Evolutionary conservation across 2,888 invertebrate genomes (phyloP), one percentile per base, ranked within the genome.

Genomic region (Orchestes rusci): DNA sequence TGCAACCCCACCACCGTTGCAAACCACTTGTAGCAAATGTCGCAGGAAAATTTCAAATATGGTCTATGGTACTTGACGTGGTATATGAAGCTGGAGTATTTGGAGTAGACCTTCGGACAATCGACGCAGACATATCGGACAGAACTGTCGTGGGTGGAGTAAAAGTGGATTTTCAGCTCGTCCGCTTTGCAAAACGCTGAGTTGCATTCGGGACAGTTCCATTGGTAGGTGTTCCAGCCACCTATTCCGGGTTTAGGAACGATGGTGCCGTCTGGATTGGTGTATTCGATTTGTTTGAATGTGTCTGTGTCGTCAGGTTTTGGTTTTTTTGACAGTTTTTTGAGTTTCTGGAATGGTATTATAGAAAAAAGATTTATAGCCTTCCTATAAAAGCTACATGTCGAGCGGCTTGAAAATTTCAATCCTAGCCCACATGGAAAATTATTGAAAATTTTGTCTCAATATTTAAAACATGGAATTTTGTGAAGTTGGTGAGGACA

Each of bases 71-170:
- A 71, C 43, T 48, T 56, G 16, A 80, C 76, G 63, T 83, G 83
- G 40, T 75, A 74, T 4, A 82, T 60, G 59, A 83, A 83, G 3
- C 73, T 72, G 46, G 71, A 70, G 62, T 80, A 81, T 56, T 77
- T 76, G 31, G 75, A 73, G 52, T 74, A 75, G 10, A 77, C 72
- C 29, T 76, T 76, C 32, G 78, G 76, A 59, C 83, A 83, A 56
- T 82, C 79, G 15, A 77, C 73, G 59, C 83, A 84, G 57, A 74
- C 72, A 56, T 79, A 82, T 4, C 77, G 76, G 1, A 75, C 70
- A 49, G 76, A 73, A 55, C 79, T 78, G 32, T 76, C 75, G 55
- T 83, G 83, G 1, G 75, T 73, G 4, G 70, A 66, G 50, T 74
- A 73, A 34, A 76, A 75, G 59, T 84, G 83, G 1, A 76, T 71